A percentile compares a stretch with the other conserved stretches of the same genome.
Conservation (phyloP, 1,140 invertebrate genomes). For the Subanguina moxae region DNA sequence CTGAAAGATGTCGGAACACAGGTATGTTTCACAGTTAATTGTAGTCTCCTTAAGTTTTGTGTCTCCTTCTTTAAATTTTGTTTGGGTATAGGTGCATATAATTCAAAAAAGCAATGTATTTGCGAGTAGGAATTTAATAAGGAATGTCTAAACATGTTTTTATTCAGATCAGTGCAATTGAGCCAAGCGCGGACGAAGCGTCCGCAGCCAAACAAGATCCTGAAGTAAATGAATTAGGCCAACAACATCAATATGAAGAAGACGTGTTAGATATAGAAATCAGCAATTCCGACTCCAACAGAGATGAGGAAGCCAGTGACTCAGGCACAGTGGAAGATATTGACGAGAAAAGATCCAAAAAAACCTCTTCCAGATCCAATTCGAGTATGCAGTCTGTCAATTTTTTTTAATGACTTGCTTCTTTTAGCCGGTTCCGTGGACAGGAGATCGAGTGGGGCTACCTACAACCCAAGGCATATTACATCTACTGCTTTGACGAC, state of each 20-base stretch:
- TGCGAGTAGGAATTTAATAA: too few relatives aligned
- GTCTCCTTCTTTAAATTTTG: background rate
- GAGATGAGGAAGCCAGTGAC: conserved; percentile 18
- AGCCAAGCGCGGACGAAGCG: background rate
- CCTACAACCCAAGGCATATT: background rate
- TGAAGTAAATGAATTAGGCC: background rate
- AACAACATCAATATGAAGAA: conserved; percentile 8
- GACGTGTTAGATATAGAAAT: background rate
- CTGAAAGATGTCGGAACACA: too few relatives aligned
- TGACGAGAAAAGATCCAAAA: conserved; percentile 3
- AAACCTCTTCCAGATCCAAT: background rate
- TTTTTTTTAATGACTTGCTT: background rate
- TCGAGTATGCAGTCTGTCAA: background rate
- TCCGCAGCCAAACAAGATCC: background rate
- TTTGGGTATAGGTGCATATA: too few relatives aligned
- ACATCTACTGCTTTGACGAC: background rate
- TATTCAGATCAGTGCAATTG: background rate
- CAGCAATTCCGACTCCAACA: background rate
- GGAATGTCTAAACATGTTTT: background rate
- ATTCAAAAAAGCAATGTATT: too few relatives aligned
- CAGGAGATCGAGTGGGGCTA: background rate
- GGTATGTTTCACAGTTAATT: background rate
- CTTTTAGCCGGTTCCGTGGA: background rate
- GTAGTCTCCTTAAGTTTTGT: background rate
- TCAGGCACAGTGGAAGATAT: conserved; percentile 39